A percentile compares a stretch with the other conserved stretches of the same genome.
Conservation (phyloP, 1,140 invertebrate genomes). For the Zaprionus lachaisei region DNA sequence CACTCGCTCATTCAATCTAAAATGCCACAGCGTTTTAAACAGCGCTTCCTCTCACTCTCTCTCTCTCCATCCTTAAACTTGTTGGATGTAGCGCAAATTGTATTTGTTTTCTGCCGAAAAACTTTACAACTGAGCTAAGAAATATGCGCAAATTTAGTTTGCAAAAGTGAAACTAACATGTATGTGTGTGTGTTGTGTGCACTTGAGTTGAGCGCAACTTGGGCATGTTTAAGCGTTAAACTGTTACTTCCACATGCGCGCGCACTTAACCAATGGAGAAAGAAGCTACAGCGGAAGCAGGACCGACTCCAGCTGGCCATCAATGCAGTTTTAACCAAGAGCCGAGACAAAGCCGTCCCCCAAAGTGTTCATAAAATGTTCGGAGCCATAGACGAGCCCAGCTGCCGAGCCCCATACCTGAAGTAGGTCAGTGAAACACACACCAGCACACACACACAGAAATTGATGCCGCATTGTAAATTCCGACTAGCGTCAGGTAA, state of each 20-base stretch:
- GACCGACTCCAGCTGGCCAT: constrained; percentile 67
- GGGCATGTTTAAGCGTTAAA: constrained; percentile 80
- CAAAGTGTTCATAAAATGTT: constrained; percentile 75
- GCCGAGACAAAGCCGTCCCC: constrained; percentile 74
- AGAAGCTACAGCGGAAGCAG: background rate
- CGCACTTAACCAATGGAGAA: constrained; percentile 15
- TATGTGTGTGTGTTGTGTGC: constrained; percentile 22
- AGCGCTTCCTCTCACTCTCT: background rate
- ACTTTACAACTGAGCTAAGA: constrained; percentile 49
- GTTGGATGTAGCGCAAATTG: constrained; percentile 56
- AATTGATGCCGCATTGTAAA: constrained; percentile 49
- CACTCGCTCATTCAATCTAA: constrained; percentile 18
- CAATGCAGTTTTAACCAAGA: constrained; percentile 66
- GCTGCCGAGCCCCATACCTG: constrained; percentile 18
- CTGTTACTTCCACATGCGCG: constrained; percentile 77
- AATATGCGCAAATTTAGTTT: constrained; percentile 61
- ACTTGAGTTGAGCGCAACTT: constrained; percentile 63
- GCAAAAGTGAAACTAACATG: constrained; percentile 61
- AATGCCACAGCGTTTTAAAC: constrained; percentile 38
- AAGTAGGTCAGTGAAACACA: constrained; percentile 63
- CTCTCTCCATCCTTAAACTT: constrained; percentile 12
- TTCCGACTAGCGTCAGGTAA: constrained; percentile 58
- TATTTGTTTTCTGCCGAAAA: constrained; percentile 64
- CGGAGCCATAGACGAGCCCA: constrained; percentile 39
- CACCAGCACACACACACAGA: constrained; percentile 31